A percentile compares a stretch with the other conserved stretches of the same genome.
Conservation (phyloP, 2,113 vertebrate genomes). For the Austrofundulus limnaeus region DNA sequence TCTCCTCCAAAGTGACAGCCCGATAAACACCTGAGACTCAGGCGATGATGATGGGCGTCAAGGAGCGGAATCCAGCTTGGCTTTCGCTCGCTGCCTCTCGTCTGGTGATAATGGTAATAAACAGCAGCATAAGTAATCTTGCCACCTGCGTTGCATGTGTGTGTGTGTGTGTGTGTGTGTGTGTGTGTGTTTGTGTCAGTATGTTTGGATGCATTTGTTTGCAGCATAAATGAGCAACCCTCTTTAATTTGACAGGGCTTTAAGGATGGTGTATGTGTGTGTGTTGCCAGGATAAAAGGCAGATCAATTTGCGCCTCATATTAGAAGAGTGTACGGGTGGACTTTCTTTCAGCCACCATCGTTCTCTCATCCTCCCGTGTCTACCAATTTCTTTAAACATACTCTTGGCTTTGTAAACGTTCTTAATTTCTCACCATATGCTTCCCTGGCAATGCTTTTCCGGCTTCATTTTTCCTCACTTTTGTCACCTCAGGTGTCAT, state of each 20-base stretch:
- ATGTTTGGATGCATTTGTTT: constrained; percentile 22
- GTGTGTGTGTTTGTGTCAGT: constrained; percentile 1
- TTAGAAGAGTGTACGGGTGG: constrained; percentile 46
- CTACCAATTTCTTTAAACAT: constrained; percentile 10
- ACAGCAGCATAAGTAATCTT: constrained; percentile 68
- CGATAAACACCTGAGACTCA: constrained; percentile 72
- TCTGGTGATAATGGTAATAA: constrained; percentile 75
- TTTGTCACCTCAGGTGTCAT: constrained; percentile 18
- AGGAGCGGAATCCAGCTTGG: constrained; percentile 42
- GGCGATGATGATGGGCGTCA: constrained; percentile 56
- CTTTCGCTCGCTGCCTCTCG: constrained; percentile 38
- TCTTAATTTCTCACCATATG: constrained; percentile 3
- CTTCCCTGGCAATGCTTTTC: background rate
- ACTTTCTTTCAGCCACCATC: constrained; percentile 45
- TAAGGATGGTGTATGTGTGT: constrained; percentile 50
- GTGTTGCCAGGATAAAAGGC: constrained; percentile 58
- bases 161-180: constrained; percentile 7
- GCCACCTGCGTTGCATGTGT: constrained; percentile 25
- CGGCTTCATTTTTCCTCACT: background rate
- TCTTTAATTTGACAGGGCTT: constrained; percentile 59
- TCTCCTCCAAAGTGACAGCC: constrained; percentile 57
- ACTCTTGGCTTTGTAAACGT: constrained; percentile 12
- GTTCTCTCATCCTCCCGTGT: constrained; percentile 17
- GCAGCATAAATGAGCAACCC: constrained; percentile 54
- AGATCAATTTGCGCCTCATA: constrained; percentile 60